These are phyloP conservation scores for Parapristionchus giblindavisi DNA, from an alignment of 2,888 invertebrate species.

Conservation along the genomic window DNA sequence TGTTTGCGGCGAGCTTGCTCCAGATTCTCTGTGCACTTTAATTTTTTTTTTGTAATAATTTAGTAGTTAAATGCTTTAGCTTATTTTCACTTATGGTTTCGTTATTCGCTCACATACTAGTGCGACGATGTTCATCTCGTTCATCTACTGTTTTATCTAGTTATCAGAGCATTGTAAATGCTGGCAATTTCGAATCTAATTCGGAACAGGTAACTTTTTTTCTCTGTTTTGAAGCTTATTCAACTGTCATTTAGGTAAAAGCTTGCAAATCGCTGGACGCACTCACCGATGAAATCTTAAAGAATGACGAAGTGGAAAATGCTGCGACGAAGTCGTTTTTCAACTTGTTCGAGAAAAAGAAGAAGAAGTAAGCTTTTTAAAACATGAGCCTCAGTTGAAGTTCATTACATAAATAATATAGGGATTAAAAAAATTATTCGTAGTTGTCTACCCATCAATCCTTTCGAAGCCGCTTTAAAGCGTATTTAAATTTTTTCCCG, in stretches of 20 bases:
- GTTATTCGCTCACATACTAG: background rate
- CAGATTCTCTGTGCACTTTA: too few relatives aligned
- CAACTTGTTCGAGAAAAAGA: constrained; percentile 39
- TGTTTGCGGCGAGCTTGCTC: too few relatives aligned
- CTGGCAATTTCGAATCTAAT: constrained; percentile 23
- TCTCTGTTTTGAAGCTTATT: background rate
- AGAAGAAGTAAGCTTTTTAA: constrained; percentile 8
- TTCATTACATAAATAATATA: background rate
- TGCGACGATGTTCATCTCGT: background rate
- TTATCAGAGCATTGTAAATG: constrained; percentile 7
- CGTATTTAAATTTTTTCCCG: background rate
- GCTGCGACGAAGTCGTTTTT: background rate
- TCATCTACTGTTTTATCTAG: constrained; percentile 18
- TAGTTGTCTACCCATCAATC: too few relatives aligned
- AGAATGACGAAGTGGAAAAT: background rate
- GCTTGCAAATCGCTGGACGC: constrained; percentile 18
- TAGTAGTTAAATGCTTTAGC: too few relatives aligned
- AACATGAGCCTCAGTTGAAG: background rate
- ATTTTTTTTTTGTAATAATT: too few relatives aligned
- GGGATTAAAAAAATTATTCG: too few relatives aligned
- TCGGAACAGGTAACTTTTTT: constrained; percentile 18
- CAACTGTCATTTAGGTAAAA: background rate
- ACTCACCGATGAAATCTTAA: background rate
- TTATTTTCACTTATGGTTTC: too few relatives aligned
- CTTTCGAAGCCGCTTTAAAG: too few relatives aligned